Base-by-base conservation (phyloP, 2,113 vertebrate genomes). In the Chloebia gouldiae region DNA sequence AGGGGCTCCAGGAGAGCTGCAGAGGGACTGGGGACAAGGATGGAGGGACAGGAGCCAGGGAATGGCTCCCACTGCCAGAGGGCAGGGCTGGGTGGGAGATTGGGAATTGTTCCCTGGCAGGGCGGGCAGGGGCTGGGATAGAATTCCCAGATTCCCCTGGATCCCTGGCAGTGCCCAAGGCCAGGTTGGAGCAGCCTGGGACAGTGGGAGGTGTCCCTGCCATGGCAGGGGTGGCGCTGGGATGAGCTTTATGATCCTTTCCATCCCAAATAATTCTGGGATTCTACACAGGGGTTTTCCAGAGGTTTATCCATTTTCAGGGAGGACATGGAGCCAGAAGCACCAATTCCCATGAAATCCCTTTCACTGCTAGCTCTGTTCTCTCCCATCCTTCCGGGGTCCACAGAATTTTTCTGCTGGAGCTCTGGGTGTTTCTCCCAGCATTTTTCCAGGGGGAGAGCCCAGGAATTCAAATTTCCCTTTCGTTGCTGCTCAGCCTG, bases 241-340 rank as follows among this genome's bases (percentile, higher is more conserved):
- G 31, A 6, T 27, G 25, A 1, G 0, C 39, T 59, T 59, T 21
- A 4, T 0, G 15, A 1, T 33, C 7, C 15, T 4, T 51, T 23
- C 28, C 28, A 39, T 10, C 33, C 28, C 60, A 51, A 7, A 24
- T 2, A 1, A 30, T 7, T 44, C 3, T 44, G 23, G 28, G 12
- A 59, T 23, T 73, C 5, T 5, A 6, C 22, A 24, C 35, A 61
- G 10, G 7, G 14, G 0, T 5, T 47, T 87, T 44, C 14, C 23
- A 65, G 31, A 66, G 35, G 1, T 28, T n/a, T n/a, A n/a, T 8
- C 3, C 10, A 23, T 50, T 45, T 18, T 2, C 4, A 13, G 11
- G 35, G 33, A 90, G 42, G 21, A 6, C 20, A 18, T 0, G 2
- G 63, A 69, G 20, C 40, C 51, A 24, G 9, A 9, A 27, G 11